A percentile compares a stretch with the other conserved stretches of the same genome.
Evolutionary conservation across 1,140 invertebrate species (phyloP).

Genomic region (Monomorium pharaonis): DNA sequence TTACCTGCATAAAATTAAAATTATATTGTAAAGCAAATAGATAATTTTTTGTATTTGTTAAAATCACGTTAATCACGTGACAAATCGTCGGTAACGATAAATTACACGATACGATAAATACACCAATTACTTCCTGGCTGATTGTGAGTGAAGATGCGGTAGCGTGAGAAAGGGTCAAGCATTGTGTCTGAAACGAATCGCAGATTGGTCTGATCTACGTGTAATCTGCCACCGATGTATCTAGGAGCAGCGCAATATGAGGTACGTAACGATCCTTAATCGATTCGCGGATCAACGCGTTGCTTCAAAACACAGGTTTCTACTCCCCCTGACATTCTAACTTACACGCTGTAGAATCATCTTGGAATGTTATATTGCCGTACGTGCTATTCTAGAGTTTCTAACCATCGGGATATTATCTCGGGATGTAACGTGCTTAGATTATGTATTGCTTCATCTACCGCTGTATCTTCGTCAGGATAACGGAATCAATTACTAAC

Average conservation of each 20-base stretch:
- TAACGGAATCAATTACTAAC: slow-evolving; percentile 3
- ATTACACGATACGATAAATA: neutral
- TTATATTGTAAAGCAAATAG: neutral
- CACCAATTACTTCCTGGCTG: slow-evolving; percentile 13
- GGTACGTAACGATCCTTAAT: slow-evolving; percentile 46
- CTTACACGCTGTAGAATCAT: neutral
- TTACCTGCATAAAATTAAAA: neutral
- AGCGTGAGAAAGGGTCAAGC: slow-evolving; percentile 72
- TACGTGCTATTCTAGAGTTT: slow-evolving; percentile 23
- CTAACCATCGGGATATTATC: neutral
- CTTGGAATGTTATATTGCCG: slow-evolving; percentile 4
- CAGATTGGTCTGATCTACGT: slow-evolving; percentile 60
- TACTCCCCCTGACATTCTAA: slow-evolving; percentile 30
- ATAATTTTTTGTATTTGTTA: slow-evolving; percentile 3
- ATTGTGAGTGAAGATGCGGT: slow-evolving; percentile 49
- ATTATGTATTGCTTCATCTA: slow-evolving; percentile 28
- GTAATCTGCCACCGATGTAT: slow-evolving; percentile 45
- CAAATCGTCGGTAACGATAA: neutral
- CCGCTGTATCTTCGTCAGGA: neutral
- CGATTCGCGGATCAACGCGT: slow-evolving; percentile 43
- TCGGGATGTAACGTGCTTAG: slow-evolving; percentile 1
- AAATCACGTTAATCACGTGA: neutral
- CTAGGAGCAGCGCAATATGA: slow-evolving; percentile 14
- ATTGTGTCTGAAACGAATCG: slow-evolving; percentile 69
- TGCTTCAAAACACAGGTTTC: slow-evolving; percentile 10